Base-by-base conservation (phyloP, 2,113 vertebrate genomes). In the Chaetodon trifascialis region DNA sequence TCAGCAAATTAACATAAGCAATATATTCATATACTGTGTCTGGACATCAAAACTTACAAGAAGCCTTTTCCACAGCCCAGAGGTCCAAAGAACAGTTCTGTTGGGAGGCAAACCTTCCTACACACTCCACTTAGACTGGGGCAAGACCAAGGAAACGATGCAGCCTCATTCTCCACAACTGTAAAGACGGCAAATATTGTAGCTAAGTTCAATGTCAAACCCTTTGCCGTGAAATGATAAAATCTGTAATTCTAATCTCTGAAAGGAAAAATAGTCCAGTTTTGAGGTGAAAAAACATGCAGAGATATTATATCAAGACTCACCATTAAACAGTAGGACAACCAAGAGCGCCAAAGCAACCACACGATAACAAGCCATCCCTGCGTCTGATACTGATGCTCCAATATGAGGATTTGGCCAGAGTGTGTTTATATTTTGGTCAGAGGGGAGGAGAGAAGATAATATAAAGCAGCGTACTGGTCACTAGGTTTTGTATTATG, bases 81-180 rank as follows among this genome's bases (percentile, higher is more conserved):
- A 23, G 95, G 93, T 87, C 95, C 95, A 66, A 96, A 96, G 89
- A 95, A 95, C 12, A 95, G 54, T 58, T 96, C 95, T 36, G 92
- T 89, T 52, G 93, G 91, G 19, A 95, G 93, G 79, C 95, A 96
- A 66, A 93, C 92, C 47, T 94, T 94, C 70, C 91, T 88, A 52
- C 95, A 95, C 71, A 93, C 90, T 71, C 94, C 95, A 44, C 78
- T 94, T 34, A 96, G 86, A 74, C 56, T 92, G 66, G 93, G 87
- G 49, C 95, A 95, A 19, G 92, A 90, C 92, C 92, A 96, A 0
- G 95, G 93, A 46, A 95, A 95, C 5, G 93, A 92, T 4, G 89
- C 89, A 4, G 93, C 94, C 72, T 94, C 93, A 77, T 89, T 94
- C 77, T 86, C 85, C 66, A 87, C 90, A 56, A 82, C 94, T 95